Percentiles rank a stretch among this genome's conserved stretches.
Evolutionary conservation across 2,888 invertebrate species (phyloP).

Genomic region (Neoitamus cyanurus): DNA sequence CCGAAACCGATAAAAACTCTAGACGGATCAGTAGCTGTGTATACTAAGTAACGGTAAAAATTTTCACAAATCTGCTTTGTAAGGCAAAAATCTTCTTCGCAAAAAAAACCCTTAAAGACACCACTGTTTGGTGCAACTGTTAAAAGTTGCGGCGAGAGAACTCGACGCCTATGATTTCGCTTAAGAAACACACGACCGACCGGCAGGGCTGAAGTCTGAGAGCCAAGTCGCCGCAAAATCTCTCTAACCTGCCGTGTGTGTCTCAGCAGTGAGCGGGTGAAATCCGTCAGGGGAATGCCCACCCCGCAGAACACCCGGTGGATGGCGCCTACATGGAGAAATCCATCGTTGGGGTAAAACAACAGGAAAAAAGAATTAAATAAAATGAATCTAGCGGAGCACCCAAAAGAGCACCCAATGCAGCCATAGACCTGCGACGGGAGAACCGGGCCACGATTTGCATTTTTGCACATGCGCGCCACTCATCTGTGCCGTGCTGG

Average conservation of each 20-base stretch:
- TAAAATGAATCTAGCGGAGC: background rate
- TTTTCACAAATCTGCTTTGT: background rate
- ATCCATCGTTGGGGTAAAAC: background rate
- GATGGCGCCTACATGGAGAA: background rate
- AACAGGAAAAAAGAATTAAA: background rate
- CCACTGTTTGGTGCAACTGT: constrained; percentile 33
- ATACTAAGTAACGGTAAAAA: background rate
- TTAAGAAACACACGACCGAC: constrained; percentile 53
- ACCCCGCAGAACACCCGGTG: background rate
- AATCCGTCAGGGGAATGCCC: background rate
- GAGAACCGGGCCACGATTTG: constrained; percentile 16
- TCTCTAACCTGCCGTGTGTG: background rate
- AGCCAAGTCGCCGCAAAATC: constrained; percentile 53
- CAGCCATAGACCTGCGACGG: constrained; percentile 9
- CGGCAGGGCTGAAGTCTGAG: constrained; percentile 54
- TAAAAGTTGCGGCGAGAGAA: constrained; percentile 34
- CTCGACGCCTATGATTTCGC: constrained; percentile 9
- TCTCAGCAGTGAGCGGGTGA: background rate
- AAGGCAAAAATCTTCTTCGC: background rate
- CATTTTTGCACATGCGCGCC: constrained; percentile 27
- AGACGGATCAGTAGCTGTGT: constrained; percentile 60
- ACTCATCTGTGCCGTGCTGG: constrained; percentile 15
- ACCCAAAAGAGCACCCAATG: background rate
- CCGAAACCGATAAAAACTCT: constrained; percentile 66
- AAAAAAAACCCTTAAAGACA: background rate